phyloP scores from a whole-genome alignment of 2,888 invertebrate species.

The Ormyrus rosae region DNA sequence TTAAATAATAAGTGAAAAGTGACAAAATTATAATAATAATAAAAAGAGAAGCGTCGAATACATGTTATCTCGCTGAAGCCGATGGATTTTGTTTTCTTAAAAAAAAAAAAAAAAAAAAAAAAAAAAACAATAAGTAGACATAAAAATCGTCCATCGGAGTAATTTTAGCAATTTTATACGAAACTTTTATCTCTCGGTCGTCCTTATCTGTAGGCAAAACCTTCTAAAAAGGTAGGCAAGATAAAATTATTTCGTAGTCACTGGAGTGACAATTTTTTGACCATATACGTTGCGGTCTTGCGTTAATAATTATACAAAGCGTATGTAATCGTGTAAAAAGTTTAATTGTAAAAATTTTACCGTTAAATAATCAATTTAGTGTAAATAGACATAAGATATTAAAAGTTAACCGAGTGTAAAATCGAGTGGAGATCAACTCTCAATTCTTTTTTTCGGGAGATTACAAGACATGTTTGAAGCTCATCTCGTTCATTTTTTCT shows the following conservation, averaged over 20 bases:
- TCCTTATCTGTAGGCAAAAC: conserved; percentile 59
- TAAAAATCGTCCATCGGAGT: conserved; percentile 66
- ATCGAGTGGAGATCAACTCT: conserved; percentile 7
- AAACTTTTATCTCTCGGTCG: conserved; percentile 68
- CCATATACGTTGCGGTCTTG: conserved; percentile 43
- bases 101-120: conserved; percentile 18
- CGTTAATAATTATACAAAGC: conserved; percentile 14
- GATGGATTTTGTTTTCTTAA: conserved; percentile 56
- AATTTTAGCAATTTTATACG: conserved; percentile 72
- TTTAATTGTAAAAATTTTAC: conserved; percentile 51
- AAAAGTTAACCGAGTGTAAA: conserved; percentile 50
- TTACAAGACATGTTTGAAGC: conserved; percentile 8
- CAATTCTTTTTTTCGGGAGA: conserved; percentile 16
- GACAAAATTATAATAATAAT: conserved; percentile 51
- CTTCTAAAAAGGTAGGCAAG: conserved; percentile 45
- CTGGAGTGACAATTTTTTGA: conserved; percentile 25
- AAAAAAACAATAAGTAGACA: conserved; percentile 10
- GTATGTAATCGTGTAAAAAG: conserved; percentile 38
- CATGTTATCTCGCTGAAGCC: conserved; percentile 57
- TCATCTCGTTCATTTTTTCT: conserved; percentile 27
- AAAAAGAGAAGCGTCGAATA: conserved; percentile 63
- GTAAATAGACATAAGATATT: conserved; percentile 61
- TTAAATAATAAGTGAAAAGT: conserved; percentile 53
- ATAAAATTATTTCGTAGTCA: conserved; percentile 27
- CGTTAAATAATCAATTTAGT: conserved; percentile 58